These are phyloP conservation scores for Bruchidius siliquastri DNA, from an alignment of 2,888 invertebrate genomes.

Conservation along the genomic window DNA sequence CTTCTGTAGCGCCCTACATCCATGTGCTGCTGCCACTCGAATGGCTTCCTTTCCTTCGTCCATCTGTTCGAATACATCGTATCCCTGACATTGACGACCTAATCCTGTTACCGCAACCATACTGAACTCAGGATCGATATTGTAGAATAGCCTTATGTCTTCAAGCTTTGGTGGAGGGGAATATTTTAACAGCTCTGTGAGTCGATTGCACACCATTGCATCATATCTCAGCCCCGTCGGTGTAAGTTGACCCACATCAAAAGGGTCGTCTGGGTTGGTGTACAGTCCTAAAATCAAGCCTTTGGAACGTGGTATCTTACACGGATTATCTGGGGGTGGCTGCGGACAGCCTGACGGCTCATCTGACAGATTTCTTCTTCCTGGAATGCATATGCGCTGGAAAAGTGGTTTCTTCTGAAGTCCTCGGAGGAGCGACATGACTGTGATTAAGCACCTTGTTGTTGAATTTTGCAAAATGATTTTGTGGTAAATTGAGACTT, in stretches of 20 bases:
- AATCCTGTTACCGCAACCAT: constrained; percentile 71
- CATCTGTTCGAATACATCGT: constrained; percentile 62
- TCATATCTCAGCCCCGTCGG: constrained; percentile 59
- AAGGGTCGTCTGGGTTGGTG: constrained; percentile 48
- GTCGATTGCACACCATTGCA: constrained; percentile 50
- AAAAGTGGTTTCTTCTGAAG: background rate
- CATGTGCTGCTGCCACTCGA: constrained; percentile 62
- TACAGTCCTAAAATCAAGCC: constrained; percentile 64
- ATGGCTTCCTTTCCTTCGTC: constrained; percentile 74
- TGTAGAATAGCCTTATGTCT: constrained; percentile 60
- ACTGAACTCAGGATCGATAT: constrained; percentile 58
- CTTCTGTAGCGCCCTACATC: constrained; percentile 54
- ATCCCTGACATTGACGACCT: constrained; percentile 63
- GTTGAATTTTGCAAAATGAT: background rate
- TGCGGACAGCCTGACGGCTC: constrained; percentile 31
- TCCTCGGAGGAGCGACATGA: background rate
- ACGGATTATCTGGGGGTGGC: constrained; percentile 43
- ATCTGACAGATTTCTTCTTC: background rate
- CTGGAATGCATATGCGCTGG: background rate
- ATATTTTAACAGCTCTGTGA: constrained; percentile 49
- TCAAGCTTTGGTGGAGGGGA: constrained; percentile 52
- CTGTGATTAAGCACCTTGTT: background rate
- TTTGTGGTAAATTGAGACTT: background rate
- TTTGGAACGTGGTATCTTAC: constrained; percentile 34
- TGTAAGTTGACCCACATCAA: constrained; percentile 56